Percentiles rank a stretch among this genome's conserved stretches.
Evolutionary conservation across 2,888 invertebrate genomes (phyloP).

Genomic region (Cybosia mesomella): DNA sequence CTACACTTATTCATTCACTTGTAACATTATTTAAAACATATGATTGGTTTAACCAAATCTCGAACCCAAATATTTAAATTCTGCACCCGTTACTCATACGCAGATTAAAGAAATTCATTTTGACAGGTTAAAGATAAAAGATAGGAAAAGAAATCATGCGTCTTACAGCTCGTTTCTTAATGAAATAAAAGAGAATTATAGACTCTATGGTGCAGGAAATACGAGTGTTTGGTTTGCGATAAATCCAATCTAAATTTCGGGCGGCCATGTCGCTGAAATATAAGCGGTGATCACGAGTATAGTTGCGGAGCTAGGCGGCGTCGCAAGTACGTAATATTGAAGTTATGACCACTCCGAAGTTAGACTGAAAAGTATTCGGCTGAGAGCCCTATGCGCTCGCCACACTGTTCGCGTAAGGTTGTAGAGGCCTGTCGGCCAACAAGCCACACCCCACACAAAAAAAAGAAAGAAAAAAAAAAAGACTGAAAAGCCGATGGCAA

Average conservation of each 20-base stretch:
- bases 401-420: too few relatives aligned
- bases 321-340: background rate
- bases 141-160: constrained; percentile 40
- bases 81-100: constrained; percentile 33
- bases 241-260: constrained; percentile 75
- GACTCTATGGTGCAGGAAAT: constrained; percentile 45
- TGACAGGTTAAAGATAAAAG: constrained; percentile 54
- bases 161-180: constrained; percentile 54
- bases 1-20: background rate
- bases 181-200: constrained; percentile 41
- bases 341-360: background rate
- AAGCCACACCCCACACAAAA: too few relatives aligned
- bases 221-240: constrained; percentile 50
- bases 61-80: constrained; percentile 39
- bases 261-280: constrained; percentile 73
- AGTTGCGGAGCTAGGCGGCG: constrained; percentile 51
- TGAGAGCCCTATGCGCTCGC: too few relatives aligned
- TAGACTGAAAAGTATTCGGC: too few relatives aligned
- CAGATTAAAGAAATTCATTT: constrained; percentile 55
- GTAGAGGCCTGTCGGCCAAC: too few relatives aligned
- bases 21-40: constrained; percentile 7
- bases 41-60: constrained; percentile 23
- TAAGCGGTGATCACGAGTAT: constrained; percentile 69
- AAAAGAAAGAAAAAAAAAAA: too few relatives aligned
- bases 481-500: too few relatives aligned